Base-by-base conservation (phyloP, 2,113 vertebrate genomes). In the Gallinago media region DNA sequence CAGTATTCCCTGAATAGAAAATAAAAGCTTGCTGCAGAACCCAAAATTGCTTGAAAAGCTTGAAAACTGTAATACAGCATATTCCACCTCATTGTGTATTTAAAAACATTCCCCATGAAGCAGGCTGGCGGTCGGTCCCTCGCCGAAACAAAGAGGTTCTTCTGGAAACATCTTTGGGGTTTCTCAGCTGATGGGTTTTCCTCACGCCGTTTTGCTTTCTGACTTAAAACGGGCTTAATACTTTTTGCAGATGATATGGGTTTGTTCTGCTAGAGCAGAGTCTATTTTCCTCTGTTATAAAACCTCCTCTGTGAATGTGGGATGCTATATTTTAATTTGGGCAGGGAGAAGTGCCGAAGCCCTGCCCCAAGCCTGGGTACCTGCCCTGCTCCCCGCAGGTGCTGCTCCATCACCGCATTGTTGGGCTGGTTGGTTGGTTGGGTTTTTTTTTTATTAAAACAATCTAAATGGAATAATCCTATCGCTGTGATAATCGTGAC, bases 401-500 rank as follows among this genome's bases (percentile, higher is more conserved):
- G 5, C 62, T 72, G 85, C 79, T 58, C 76, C 40, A 22, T 68
- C 72, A 9, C 42, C 13, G 5, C 19, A 31, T 32, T 29, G 27
- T 27, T 52, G 50, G 50, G 26, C 14, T 27, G 26, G 8, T 52
- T 52, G 49, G 12, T 25, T 46, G 44, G 23, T 52, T 52, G 25
- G 49, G 7, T 26, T 75, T 36, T 32, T 14, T 78, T 66, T 8
- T 62, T 62, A 70, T 92, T 71, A 40, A 47, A 81, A 47, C 85
- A 81, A 77, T 19, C 79, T 66, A 63, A 87, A 54, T 46, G 63
- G 65, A 73, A 31, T 58, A 42, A 75, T 83, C 70, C 86, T 93
- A 93, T 94, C 96, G 0, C 49, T 34, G 50, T 27, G 95, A 87
- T 97, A 81, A 96, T 97, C 96, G 32, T 85, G 95, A 89, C 89